Conservation (phyloP, 1,140 invertebrate genomes). For the Luehdorfia chinensis region DNA sequence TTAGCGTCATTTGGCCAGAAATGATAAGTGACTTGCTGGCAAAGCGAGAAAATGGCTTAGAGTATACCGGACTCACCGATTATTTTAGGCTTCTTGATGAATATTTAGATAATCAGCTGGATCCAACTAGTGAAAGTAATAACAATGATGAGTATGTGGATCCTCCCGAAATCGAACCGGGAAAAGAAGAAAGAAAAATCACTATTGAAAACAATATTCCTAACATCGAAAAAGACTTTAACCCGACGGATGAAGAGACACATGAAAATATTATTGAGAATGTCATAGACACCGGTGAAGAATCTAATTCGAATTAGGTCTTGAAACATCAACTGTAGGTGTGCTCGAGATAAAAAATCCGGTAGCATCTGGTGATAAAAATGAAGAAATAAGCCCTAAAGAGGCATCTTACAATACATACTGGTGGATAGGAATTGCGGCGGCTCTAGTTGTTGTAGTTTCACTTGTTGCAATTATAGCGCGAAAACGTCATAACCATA, state of each 20-base stretch:
- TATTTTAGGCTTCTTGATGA: constrained; percentile 65
- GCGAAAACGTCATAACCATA: constrained; percentile 63
- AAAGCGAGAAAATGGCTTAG: constrained; percentile 59
- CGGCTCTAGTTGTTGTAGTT: constrained; percentile 53
- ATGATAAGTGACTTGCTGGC: constrained; percentile 59
- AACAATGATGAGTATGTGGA: constrained; percentile 49
- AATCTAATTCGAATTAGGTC: constrained; percentile 33
- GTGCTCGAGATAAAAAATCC: constrained; percentile 67
- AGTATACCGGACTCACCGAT: constrained; percentile 59
- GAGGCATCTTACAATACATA: constrained; percentile 66
- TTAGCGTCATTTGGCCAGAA: constrained; percentile 46
- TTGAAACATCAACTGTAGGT: constrained; percentile 60
- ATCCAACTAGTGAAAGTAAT: constrained; percentile 39
- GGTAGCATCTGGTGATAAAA: constrained; percentile 43
- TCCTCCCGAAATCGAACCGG: constrained; percentile 25
- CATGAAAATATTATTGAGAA: constrained; percentile 47
- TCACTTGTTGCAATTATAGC: constrained; percentile 64
- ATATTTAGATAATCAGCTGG: constrained; percentile 63
- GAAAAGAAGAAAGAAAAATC: constrained; percentile 23
- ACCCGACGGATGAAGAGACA: constrained; percentile 24
- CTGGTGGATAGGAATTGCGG: constrained; percentile 68
- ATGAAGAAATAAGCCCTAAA: constrained; percentile 37
- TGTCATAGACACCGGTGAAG: constrained; percentile 51
- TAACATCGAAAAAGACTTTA: constrained; percentile 19
- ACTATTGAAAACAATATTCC: constrained; percentile 49